Percentiles rank a stretch among this genome's conserved stretches.
Conservation (phyloP, 2,888 invertebrate genomes). For the Lissocephala sabroskyi region DNA sequence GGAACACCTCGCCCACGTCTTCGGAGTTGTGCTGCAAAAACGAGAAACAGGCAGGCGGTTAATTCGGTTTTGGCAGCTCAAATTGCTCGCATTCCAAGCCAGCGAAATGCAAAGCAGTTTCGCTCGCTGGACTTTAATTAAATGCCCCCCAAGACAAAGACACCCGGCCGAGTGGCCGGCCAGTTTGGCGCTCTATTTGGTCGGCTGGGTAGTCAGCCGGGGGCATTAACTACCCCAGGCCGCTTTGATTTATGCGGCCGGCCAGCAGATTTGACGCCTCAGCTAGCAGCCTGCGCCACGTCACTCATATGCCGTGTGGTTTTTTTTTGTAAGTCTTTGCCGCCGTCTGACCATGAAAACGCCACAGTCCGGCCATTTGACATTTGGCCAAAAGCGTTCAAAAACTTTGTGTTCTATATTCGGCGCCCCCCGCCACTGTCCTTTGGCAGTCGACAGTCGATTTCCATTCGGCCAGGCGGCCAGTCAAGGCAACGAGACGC, state of each 20-base stretch:
- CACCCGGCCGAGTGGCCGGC: background rate
- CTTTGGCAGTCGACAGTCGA: slow-evolving; percentile 57
- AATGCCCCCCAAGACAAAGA: slow-evolving; percentile 25
- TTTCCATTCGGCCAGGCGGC: background rate
- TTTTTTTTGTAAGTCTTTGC: background rate
- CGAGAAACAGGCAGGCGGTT: no score
- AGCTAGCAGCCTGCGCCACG: slow-evolving; percentile 40
- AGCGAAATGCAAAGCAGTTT: slow-evolving; percentile 38
- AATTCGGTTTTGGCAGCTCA: background rate
- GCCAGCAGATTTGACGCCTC: slow-evolving; percentile 60
- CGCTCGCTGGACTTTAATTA: slow-evolving; percentile 39
- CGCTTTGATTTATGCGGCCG: slow-evolving; percentile 55
- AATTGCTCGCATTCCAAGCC: slow-evolving; percentile 2
- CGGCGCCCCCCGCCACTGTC: slow-evolving; percentile 38
- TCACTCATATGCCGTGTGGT: slow-evolving; percentile 53
- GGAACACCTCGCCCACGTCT: slow-evolving; percentile 89
- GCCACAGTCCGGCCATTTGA: slow-evolving; percentile 30
- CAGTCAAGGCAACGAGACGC: slow-evolving; percentile 20
- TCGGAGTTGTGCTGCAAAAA: slow-evolving; percentile 49
- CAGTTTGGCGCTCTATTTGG: background rate
- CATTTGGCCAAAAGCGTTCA: slow-evolving; percentile 42
- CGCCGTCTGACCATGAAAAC: slow-evolving; percentile 54
- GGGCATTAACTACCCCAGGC: slow-evolving; percentile 1
- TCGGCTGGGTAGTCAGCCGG: slow-evolving; percentile 29
- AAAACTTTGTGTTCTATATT: background rate